These are phyloP conservation scores for Planiliza haematocheilus DNA, from an alignment of 2,113 vertebrate species.

Conservation along the genomic window DNA sequence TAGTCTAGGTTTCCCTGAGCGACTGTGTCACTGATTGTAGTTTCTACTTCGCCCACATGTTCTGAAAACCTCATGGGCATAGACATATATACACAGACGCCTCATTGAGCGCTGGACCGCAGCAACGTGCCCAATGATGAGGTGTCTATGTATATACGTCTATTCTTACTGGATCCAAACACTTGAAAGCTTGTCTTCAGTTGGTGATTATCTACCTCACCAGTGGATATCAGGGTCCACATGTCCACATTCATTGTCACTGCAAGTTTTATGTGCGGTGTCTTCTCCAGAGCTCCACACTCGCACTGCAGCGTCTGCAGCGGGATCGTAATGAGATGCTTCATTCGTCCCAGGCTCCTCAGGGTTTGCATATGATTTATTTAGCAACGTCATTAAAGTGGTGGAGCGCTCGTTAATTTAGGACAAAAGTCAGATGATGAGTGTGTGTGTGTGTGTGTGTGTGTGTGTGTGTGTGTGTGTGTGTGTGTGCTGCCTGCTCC, in stretches of 20 bases:
- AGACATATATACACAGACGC: no score
- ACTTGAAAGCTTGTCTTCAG: background rate
- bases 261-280: background rate
- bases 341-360: conserved; percentile 38
- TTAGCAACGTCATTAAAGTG: conserved; percentile 45
- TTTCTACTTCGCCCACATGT: no score
- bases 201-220: background rate
- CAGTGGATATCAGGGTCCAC: background rate
- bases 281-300: background rate
- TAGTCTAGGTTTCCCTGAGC: no score
- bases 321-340: conserved; percentile 54
- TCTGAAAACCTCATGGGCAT: no score
- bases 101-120: no score
- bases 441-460: conserved; percentile 25
- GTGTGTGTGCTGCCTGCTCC: conserved; percentile 19
- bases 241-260: conserved; percentile 2
- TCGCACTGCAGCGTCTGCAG: conserved; percentile 10
- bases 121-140: no score
- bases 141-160: no score
- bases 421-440: conserved; percentile 22
- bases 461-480: conserved; percentile 30
- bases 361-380: conserved; percentile 51
- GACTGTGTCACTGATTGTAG: no score
- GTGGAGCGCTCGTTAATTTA: conserved; percentile 51
- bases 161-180: no score